Evolutionary conservation across 2,888 invertebrate genomes (phyloP), one percentile per base, ranked within the genome.

Genomic region (Epinotia bilunana): DNA sequence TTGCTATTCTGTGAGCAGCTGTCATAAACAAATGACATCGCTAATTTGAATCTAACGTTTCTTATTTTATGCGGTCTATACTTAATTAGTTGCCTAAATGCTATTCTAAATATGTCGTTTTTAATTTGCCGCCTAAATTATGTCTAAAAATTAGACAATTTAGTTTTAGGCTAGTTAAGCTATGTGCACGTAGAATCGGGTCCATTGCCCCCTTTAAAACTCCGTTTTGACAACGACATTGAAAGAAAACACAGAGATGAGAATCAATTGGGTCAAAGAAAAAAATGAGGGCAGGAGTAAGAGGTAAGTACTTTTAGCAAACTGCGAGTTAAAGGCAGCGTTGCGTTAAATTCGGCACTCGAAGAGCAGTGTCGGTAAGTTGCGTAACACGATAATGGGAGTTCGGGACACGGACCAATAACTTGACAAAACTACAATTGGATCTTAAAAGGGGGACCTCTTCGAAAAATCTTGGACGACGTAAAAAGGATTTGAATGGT

Each of bases 371-470:
- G 71, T 57, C 60, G 73, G 64, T 53, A 67, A 75, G 72, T 77
- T 73, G 73, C 74, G 76, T 77, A 77, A 77, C 71, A 69, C 72
- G 70, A 74, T 78, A 74, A 78, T 77, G 67, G 72, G 70, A 65
- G 67, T 69, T 68, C 53, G 43, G 49, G 68, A 58, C 67, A 65
- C 61, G 77, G 72, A 60, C 68, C 71, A 68, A 72, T 74, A 72
- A 74, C 62, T 74, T 69, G 65, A 69, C 69, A 68, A 74, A 74
- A 71, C 60, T 69, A 28, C 53, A 70, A 74, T 65, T 74, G 43
- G 71, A 72, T 67, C 61, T 61, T 71, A 53, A 71, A 65, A 72
- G 58, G 74, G 53, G 65, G 16, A 55, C 67, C 18, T 28, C 23
- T 33, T 67, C 33, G 62, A 64, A 64, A 70, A 46, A 58, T 0